phyloP scores from a whole-genome alignment of 30 jellyfish, hydroid and myxozoan species.

The Turritopsis dohrnii region DNA sequence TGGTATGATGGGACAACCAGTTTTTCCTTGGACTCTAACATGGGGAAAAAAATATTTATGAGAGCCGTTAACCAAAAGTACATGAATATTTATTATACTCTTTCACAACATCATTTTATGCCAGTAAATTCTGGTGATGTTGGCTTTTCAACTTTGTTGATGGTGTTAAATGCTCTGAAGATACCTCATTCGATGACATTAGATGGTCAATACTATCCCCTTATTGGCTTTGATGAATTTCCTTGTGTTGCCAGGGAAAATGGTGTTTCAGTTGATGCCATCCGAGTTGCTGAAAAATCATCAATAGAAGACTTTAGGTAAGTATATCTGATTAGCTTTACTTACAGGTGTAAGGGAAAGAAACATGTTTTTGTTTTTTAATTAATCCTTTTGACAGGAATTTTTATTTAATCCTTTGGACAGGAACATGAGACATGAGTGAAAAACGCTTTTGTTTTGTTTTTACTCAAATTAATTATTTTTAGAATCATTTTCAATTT shows the following conservation, averaged over 20 bases:
- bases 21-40: background rate
- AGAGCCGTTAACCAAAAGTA: constrained; percentile 12
- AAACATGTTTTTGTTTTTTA: no score
- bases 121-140: background rate
- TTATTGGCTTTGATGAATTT: constrained; percentile 3
- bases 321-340: background rate
- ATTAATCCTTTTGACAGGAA: no score
- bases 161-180: background rate
- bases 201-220: background rate
- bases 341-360: no score
- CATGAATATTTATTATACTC: constrained; percentile 29
- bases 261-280: background rate
- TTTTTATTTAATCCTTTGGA: no score
- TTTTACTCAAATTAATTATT: no score
- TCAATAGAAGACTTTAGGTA: constrained; percentile 1
- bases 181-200: background rate
- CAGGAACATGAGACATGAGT: no score
- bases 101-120: background rate
- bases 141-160: background rate
- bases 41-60: constrained; percentile 1
- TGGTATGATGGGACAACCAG: background rate
- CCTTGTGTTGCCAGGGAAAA: constrained; percentile 7
- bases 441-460: no score
- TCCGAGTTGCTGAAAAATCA: background rate
- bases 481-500: no score